A percentile compares a stretch with the other conserved stretches of the same genome.
Evolutionary conservation across 2,113 vertebrate species (phyloP).

Genomic region (Vireo altiloquus): DNA sequence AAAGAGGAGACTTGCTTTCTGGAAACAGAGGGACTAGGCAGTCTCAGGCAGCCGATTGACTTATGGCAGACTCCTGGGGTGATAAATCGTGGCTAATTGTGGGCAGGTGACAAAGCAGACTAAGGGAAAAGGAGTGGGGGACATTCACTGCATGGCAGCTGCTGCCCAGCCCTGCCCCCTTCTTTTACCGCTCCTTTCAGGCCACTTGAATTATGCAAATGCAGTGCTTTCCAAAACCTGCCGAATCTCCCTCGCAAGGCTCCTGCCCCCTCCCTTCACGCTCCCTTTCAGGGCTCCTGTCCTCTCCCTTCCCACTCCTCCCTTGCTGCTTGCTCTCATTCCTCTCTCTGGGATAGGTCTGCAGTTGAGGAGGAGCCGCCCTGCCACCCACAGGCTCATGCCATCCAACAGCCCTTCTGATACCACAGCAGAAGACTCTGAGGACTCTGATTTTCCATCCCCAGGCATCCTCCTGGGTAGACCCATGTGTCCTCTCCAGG

Average conservation of each 20-base stretch:
- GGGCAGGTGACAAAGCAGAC: constrained; percentile 58
- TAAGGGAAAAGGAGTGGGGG: neutral
- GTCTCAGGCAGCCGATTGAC: neutral
- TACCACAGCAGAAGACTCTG: neutral
- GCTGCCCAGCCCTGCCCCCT: constrained; percentile 28
- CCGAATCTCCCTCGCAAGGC: neutral
- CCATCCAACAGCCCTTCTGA: neutral
- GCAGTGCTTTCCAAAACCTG: neutral
- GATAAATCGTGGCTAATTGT: constrained; percentile 61
- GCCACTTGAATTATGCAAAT: neutral
- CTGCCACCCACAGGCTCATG: neutral
- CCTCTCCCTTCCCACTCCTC: neutral
- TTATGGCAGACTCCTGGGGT: constrained; percentile 50
- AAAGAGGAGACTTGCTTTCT: neutral
- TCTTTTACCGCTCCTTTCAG: constrained; percentile 46
- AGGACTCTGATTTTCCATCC: neutral
- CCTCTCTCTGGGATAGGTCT: neutral
- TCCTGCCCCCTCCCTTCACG: neutral
- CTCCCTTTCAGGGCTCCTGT: neutral
- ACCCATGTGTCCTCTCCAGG: neutral
- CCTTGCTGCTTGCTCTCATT: neutral
- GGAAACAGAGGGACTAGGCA: neutral
- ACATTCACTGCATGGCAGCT: constrained; percentile 56
- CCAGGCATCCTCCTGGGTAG: no score
- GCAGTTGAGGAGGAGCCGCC: rapidly evolving